Conservation (phyloP, 1,140 invertebrate species). For the Drosophila leontia region DNA sequence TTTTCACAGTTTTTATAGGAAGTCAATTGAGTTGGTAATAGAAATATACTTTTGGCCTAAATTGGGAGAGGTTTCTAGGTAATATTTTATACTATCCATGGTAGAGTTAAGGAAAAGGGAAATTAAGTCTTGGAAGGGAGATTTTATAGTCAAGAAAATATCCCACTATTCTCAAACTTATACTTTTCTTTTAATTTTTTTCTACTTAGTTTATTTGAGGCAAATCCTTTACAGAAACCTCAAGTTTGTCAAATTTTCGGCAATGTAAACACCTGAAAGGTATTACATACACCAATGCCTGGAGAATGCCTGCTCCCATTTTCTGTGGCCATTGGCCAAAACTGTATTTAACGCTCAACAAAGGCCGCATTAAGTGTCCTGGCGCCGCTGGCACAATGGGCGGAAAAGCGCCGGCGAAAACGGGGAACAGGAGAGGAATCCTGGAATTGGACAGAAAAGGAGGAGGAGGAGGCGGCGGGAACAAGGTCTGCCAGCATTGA, state of each 20-base stretch:
- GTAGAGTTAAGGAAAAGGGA: neutral
- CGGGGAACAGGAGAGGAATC: slow-evolving; percentile 6
- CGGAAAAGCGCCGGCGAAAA: slow-evolving; percentile 3
- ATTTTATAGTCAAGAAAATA: neutral
- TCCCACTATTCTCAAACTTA: neutral
- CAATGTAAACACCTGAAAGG: neutral
- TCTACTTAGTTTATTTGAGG: neutral
- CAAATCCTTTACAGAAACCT: neutral
- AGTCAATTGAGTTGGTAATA: slow-evolving; percentile 1
- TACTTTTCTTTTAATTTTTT: neutral
- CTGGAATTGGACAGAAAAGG: slow-evolving; percentile 4
- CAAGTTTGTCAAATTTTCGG: neutral
- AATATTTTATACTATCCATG: no score
- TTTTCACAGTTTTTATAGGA: neutral
- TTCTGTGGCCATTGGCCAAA: slow-evolving; percentile 36
- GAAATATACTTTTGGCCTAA: neutral
- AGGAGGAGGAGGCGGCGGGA: neutral
- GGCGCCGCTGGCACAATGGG: slow-evolving; percentile 28
- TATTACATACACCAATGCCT: neutral
- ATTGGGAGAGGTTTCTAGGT: neutral
- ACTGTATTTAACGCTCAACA: slow-evolving; percentile 49
- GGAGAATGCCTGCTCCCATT: slow-evolving; percentile 7
- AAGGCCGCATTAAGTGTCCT: slow-evolving; percentile 49
- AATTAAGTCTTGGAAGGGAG: no score
- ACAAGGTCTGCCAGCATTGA: slow-evolving; percentile 60